These are phyloP conservation scores for Ammodramus savannarum DNA, from an alignment of 2,113 vertebrate species.

Conservation along the genomic window DNA sequence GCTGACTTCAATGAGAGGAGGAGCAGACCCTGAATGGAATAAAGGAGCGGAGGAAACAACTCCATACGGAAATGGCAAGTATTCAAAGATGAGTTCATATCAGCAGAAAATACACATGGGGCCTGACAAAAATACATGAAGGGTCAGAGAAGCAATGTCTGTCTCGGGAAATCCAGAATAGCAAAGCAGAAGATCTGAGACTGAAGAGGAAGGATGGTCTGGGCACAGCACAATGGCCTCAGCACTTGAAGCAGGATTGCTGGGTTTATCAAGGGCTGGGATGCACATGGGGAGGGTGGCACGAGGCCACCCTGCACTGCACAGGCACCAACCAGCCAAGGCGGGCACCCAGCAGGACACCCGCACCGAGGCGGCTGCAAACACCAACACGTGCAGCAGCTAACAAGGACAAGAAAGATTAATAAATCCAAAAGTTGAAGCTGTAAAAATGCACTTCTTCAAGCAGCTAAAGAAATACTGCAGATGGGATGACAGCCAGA, in stretches of 20 bases:
- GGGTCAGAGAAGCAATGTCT: neutral
- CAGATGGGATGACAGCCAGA: neutral
- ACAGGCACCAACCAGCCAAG: fast-evolving
- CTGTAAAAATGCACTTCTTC: neutral
- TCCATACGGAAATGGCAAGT: constrained; percentile 57
- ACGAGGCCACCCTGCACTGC: neutral
- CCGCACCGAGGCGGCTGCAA: fast-evolving
- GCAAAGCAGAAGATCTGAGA: neutral
- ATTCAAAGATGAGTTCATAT: constrained; percentile 63
- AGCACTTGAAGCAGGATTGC: neutral
- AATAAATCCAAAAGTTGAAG: neutral
- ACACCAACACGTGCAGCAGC: fast-evolving
- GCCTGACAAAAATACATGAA: constrained; percentile 19
- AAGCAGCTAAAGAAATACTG: neutral
- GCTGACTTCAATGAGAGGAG: constrained; percentile 61
- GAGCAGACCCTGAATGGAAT: constrained; percentile 55
- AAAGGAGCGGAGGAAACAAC: constrained; percentile 35
- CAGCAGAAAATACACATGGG: constrained; percentile 40
- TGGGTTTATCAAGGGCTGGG: neutral
- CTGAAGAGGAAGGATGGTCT: neutral
- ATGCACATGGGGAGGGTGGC: neutral
- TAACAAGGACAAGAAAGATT: neutral
- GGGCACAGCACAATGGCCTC: neutral
- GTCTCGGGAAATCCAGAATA: neutral
- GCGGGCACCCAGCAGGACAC: neutral